phyloP scores from a whole-genome alignment of 2,113 vertebrate genomes.

The Hippoglossus stenolepis region DNA sequence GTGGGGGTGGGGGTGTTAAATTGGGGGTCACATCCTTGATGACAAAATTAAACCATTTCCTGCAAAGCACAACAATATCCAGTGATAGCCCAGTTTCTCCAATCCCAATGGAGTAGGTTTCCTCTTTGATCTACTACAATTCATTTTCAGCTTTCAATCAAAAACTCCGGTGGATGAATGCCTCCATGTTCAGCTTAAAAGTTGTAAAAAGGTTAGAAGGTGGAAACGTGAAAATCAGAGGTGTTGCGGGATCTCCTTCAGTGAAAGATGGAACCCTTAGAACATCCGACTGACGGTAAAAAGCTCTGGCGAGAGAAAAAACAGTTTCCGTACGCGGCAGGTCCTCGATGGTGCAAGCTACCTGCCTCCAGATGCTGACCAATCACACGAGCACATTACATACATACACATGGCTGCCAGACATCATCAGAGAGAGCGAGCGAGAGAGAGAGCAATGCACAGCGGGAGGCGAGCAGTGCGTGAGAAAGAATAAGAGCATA shows the following conservation, averaged over 20 bases:
- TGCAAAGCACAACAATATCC: conserved; percentile 43
- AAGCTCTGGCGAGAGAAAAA: conserved; percentile 43
- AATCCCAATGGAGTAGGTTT: conserved; percentile 32
- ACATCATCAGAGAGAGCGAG: conserved; percentile 31
- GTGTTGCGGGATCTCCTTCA: conserved; percentile 33
- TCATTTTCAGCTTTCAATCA: conserved; percentile 31
- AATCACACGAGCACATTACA: conserved; percentile 45
- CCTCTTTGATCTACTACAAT: conserved; percentile 17
- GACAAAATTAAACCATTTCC: conserved; percentile 57
- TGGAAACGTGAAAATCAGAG: conserved; percentile 19
- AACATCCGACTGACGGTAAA: conserved; percentile 55
- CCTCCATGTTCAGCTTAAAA: conserved; percentile 15
- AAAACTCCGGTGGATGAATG: conserved; percentile 28
- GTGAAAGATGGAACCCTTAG: conserved; percentile 48
- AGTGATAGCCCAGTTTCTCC: conserved; percentile 23
- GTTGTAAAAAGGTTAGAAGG: not conserved
- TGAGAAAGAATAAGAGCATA: conserved; percentile 46
- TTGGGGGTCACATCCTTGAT: conserved; percentile 36
- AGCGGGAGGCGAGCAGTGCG: conserved; percentile 34
- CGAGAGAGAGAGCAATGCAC: conserved; percentile 3
- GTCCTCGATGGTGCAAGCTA: conserved; percentile 61
- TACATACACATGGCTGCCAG: conserved; percentile 46
- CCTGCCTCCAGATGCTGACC: conserved; percentile 73
- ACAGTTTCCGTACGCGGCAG: conserved; percentile 56
- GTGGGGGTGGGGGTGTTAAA: not conserved